Conservation (phyloP, 2,113 vertebrate species). For the Rhizomys pruinosus region DNA sequence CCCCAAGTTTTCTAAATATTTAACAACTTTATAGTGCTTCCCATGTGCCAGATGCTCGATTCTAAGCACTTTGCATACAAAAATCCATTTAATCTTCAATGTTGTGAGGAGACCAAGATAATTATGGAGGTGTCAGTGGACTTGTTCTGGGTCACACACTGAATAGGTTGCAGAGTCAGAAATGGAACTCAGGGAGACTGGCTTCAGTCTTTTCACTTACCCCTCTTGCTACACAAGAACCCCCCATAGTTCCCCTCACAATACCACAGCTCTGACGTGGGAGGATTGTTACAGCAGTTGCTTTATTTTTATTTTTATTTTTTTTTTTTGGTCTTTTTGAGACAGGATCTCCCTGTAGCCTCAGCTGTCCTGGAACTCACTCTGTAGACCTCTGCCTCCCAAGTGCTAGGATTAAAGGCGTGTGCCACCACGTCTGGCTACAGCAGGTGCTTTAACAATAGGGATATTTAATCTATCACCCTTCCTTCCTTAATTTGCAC, state of each 20-base stretch:
- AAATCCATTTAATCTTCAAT: not conserved
- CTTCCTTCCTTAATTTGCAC: not conserved
- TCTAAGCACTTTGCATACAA: not conserved
- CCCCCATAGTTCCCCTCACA: not conserved
- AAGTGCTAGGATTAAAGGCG: too few relatives aligned
- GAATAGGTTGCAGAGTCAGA: not conserved
- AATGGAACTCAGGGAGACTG: not conserved
- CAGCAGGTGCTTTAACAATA: not conserved
- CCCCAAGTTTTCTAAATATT: constrained; percentile 3
- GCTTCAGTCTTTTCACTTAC: not conserved
- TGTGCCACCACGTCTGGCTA: too few relatives aligned
- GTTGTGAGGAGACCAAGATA: not conserved
- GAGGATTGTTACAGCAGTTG: not conserved
- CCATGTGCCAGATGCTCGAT: not conserved
- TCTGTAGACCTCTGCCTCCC: too few relatives aligned
- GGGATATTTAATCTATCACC: too few relatives aligned
- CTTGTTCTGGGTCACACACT: not conserved
- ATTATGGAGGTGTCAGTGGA: not conserved
- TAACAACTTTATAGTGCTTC: not conserved
- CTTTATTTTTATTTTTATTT: not conserved
- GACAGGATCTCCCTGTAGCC: too few relatives aligned
- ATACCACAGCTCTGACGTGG: not conserved
- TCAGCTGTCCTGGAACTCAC: too few relatives aligned
- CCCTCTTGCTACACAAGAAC: accelerated
- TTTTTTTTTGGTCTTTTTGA: too few relatives aligned